Evolutionary conservation across 2,888 invertebrate genomes (phyloP), one percentile per base, ranked within the genome.

Genomic region (Bombylius major): DNA sequence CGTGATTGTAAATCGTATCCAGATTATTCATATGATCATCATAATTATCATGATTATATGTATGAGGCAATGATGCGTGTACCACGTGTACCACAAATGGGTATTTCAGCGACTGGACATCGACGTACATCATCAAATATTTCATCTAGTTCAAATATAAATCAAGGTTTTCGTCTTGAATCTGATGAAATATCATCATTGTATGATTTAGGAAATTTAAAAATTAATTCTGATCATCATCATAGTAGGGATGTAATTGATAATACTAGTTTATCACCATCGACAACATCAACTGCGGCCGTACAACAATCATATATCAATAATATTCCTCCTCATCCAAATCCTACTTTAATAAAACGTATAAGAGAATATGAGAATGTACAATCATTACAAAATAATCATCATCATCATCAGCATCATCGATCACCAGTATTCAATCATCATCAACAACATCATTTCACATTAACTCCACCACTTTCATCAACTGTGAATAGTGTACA

Each of bases 71-170:
- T 55, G 67, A 64, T 55, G 67, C 69, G 11, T 65, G 70, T 11
- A 69, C 71, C 71, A 2, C 66, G 73, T 4, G 72, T 73, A 4
- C 75, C 75, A 1, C 71, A 73, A 59, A 74, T 74, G 74, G 74
- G 74, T 13, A 66, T 75, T 1, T 69, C 65, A 31, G 74, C 74
- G 4, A 68, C 67, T 3, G 71, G 70, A 3, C 92, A 91, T 70
- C 80, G 86, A 62, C 79, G 91, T 56, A 88, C 89, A 0, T 84
- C 87, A 0, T 88, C 89, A 0, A 87, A 87, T 66, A 83, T 88
- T 5, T 83, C 83, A 0, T 79, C 77, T 0, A 71, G 67, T 50
- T 79, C 80, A 0, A 82, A 77, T 63, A 76, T 82, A 34, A 84
- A 82, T 70, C 82, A 82, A 48, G 80, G 78, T 51, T 83, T 82